A percentile compares a stretch with the other conserved stretches of the same genome.
Conservation (phyloP, 2,797 vertebrate genomes). For the Sebastes steindachneri region DNA sequence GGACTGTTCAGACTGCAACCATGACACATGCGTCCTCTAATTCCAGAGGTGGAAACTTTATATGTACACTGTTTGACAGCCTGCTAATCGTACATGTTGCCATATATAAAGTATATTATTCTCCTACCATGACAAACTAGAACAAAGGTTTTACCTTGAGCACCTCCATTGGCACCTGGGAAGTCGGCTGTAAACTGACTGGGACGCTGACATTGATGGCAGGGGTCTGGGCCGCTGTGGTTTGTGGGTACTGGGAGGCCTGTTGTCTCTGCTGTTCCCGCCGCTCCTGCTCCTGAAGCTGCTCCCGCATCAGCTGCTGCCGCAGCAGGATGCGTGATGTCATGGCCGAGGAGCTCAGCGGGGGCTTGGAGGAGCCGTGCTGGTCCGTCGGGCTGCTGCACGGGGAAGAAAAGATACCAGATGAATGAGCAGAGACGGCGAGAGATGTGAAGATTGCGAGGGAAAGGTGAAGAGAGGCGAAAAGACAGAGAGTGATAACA, state of each 20-base stretch:
- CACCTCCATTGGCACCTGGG: conserved; percentile 97
- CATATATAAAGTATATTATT: neutral
- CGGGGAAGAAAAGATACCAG: conserved; percentile 24
- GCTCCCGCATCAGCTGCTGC: conserved; percentile 99
- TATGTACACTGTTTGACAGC: conserved; percentile 24
- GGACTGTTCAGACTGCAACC: conserved; percentile 47
- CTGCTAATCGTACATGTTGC: conserved; percentile 7
- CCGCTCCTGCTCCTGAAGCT: conserved; percentile 97
- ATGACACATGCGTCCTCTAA: conserved; percentile 67
- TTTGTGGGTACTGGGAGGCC: conserved; percentile 90
- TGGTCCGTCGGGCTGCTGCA: conserved; percentile 89
- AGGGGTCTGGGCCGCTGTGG: conserved; percentile 88
- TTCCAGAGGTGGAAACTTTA: conserved; percentile 72
- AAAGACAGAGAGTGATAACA: conserved; percentile 16
- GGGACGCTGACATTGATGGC: conserved; percentile 95
- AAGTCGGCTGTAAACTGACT: conserved; percentile 83
- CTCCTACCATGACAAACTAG: neutral
- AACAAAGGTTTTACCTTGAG: conserved; percentile 88
- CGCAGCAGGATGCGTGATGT: conserved; percentile 97
- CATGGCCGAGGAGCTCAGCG: conserved; percentile 93
- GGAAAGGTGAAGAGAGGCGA: conserved; percentile 10
- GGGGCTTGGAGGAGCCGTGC: conserved; percentile 94
- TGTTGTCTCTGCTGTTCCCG: conserved; percentile 92
- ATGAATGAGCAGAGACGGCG: conserved; percentile 5
- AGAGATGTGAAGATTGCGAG: neutral